These are phyloP conservation scores for Sminthurides bifidus DNA, from an alignment of 1,140 invertebrate genomes.

Conservation along the genomic window DNA sequence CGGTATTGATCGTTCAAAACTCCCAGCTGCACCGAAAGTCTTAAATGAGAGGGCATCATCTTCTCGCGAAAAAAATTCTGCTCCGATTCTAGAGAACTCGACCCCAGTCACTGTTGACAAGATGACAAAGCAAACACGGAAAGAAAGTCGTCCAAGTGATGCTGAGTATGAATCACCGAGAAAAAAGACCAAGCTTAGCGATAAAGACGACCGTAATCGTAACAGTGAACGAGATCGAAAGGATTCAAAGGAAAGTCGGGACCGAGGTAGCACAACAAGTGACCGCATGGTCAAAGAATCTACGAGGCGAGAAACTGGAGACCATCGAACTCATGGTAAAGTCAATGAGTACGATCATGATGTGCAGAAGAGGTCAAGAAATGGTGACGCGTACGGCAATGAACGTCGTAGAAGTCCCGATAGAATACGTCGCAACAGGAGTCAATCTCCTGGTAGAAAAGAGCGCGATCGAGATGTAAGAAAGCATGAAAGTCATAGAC, in stretches of 20 bases:
- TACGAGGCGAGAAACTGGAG: background rate
- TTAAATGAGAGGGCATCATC: constrained; percentile 32
- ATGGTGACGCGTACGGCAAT: background rate
- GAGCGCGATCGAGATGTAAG: background rate
- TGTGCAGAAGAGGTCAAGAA: constrained; percentile 31
- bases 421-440: background rate
- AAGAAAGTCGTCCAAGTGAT: background rate
- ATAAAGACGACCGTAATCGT: too few relatives aligned
- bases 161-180: constrained; percentile 31
- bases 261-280: constrained; percentile 30
- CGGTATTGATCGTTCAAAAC: constrained; percentile 34
- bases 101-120: background rate
- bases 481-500: background rate
- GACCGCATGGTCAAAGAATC: background rate
- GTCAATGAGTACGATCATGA: constrained; percentile 34
- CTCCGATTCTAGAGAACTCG: constrained; percentile 29
- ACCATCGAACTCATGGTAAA: background rate
- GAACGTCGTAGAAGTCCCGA: background rate
- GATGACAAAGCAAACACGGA: constrained; percentile 1
- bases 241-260: constrained; percentile 32
- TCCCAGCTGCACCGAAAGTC: constrained; percentile 36
- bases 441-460: background rate
- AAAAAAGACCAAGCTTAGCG: constrained; percentile 34
- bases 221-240: constrained; percentile 37
- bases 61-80: too few relatives aligned